Conservation (phyloP, 1,140 invertebrate species). For the Hyphantria cunea region DNA sequence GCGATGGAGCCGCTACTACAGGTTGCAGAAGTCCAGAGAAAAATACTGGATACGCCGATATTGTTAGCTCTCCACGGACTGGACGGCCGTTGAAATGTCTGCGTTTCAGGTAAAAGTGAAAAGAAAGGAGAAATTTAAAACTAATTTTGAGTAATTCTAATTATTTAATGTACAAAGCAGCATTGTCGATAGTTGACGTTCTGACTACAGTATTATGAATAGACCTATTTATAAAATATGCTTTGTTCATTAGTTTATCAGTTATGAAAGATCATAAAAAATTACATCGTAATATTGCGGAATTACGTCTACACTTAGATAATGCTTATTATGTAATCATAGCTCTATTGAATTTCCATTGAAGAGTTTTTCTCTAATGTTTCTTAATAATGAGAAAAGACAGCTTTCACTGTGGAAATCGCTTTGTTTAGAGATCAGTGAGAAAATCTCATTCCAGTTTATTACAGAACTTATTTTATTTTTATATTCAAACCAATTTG, state of each 20-base stretch:
- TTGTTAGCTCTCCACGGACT: conserved; percentile 89
- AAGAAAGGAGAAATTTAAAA: no score
- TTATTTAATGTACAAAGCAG: conserved; percentile 2
- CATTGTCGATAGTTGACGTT: no score
- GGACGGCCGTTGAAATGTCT: conserved; percentile 87
- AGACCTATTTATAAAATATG: no score
- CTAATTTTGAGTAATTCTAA: no score
- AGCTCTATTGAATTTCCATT: conserved; percentile 20
- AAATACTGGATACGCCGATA: conserved; percentile 89
- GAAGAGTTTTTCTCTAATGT: conserved; percentile 28
- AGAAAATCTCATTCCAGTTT: conserved; percentile 13
- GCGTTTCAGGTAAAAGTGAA: conserved; percentile 13
- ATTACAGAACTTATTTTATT: background rate
- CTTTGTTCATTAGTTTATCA: no score
- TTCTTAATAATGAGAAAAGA: conserved; percentile 18
- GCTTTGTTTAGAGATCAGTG: conserved; percentile 16
- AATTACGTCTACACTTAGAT: conserved; percentile 18
- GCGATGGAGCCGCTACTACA: conserved; percentile 86
- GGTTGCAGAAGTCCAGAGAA: conserved; percentile 90
- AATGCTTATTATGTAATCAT: conserved; percentile 27
- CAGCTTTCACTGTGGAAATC: conserved; percentile 28
- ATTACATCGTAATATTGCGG: conserved; percentile 10
- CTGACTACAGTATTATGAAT: no score
- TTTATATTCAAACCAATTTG: no score
- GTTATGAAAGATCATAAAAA: conserved; percentile 10